phyloP scores from a whole-genome alignment of 2,797 vertebrate species.

The Danio choprae region DNA sequence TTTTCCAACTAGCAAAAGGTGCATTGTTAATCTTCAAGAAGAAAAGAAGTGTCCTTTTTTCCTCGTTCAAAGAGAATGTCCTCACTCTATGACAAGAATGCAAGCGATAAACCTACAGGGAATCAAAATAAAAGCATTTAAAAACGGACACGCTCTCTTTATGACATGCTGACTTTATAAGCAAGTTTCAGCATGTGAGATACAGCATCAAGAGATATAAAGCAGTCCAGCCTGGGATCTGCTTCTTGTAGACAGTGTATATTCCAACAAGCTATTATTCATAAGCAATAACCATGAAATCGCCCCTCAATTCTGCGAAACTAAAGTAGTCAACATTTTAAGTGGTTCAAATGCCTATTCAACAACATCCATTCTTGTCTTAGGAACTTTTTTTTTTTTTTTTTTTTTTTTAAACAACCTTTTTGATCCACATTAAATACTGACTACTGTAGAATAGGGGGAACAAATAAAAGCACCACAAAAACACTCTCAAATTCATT shows the following conservation, averaged over 20 bases:
- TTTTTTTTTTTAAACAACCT: no score
- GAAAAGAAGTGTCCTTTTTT: conserved; percentile 18
- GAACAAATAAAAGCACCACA: conserved; percentile 17
- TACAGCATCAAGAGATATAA: conserved; percentile 28
- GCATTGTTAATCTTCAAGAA: conserved; percentile 32
- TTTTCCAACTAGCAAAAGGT: conserved; percentile 34
- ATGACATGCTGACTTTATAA: not conserved
- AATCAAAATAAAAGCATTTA: not conserved
- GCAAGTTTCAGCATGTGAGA: conserved; percentile 33
- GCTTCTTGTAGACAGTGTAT: conserved; percentile 35
- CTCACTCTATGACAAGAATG: not conserved
- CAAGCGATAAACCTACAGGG: conserved; percentile 8
- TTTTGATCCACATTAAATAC: no score
- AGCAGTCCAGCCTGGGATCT: conserved; percentile 30
- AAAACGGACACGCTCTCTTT: conserved; percentile 12
- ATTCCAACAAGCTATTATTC: conserved; percentile 26
- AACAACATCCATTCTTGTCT: no score
- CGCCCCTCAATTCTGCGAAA: not conserved
- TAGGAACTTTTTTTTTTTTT: no score
- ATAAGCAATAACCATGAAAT: conserved; percentile 24
- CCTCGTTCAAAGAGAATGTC: conserved; percentile 2
- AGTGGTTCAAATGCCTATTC: no score
- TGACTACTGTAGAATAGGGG: not conserved
- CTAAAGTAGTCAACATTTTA: no score
- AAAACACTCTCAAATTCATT: conserved; percentile 29